Evolutionary conservation across 1,140 invertebrate species (phyloP).

Genomic region (Bursaphelenchus mucronatus): DNA sequence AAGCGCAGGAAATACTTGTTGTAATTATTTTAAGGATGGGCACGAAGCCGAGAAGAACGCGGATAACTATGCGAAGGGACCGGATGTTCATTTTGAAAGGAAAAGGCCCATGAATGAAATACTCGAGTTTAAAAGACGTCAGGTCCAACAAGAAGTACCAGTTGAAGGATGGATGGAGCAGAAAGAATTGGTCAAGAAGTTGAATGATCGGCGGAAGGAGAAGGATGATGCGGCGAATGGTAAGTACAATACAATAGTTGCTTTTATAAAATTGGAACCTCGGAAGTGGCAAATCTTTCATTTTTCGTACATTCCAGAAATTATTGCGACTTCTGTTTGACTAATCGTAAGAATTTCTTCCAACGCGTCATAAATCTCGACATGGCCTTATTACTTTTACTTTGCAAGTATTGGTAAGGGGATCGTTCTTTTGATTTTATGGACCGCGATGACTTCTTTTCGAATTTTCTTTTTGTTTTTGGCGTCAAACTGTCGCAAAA

Average conservation of each 20-base stretch:
- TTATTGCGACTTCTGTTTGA: too few relatives aligned
- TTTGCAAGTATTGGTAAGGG: too few relatives aligned
- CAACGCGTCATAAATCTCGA: too few relatives aligned
- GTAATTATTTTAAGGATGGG: neutral
- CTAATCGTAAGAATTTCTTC: too few relatives aligned
- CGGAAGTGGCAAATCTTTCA: neutral
- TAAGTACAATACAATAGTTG: neutral
- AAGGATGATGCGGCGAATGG: constrained; percentile 14
- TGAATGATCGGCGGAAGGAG: constrained; percentile 4
- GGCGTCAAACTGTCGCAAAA: too few relatives aligned
- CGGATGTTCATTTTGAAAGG: constrained; percentile 23
- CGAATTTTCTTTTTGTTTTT: too few relatives aligned
- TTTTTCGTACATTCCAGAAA: too few relatives aligned
- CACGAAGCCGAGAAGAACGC: constrained; percentile 4
- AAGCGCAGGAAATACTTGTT: neutral
- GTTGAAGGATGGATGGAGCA: constrained; percentile 12
- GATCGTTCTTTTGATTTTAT: too few relatives aligned
- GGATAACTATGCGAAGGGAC: constrained; percentile 16
- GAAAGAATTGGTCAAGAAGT: constrained; percentile 26
- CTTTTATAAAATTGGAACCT: neutral
- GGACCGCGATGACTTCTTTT: too few relatives aligned
- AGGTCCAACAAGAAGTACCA: constrained; percentile 1
- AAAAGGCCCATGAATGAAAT: neutral
- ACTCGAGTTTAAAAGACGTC: constrained; percentile 18
- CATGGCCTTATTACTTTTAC: too few relatives aligned